These are phyloP conservation scores for Acromyrmex charruanus DNA, from an alignment of 1,140 invertebrate species.

Conservation along the genomic window DNA sequence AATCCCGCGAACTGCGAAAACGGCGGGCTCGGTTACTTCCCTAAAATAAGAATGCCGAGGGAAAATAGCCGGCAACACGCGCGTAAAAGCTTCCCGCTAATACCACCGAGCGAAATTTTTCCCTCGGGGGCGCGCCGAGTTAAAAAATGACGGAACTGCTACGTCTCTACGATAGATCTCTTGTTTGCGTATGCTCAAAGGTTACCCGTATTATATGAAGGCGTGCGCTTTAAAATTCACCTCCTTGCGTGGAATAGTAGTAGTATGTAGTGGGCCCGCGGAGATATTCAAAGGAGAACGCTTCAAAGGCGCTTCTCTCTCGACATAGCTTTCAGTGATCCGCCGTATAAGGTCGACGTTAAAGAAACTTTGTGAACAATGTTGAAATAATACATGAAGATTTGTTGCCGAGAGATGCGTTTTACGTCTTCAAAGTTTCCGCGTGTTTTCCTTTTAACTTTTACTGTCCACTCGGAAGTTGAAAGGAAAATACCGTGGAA, in stretches of 20 bases:
- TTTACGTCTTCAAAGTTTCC: neutral
- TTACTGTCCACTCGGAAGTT: neutral
- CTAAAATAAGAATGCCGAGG: slow-evolving; percentile 53
- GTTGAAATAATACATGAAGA: slow-evolving; percentile 31
- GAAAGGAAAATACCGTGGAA: neutral
- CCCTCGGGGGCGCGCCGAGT: slow-evolving; percentile 31
- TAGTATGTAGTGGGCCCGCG: neutral
- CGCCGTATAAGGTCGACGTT: slow-evolving; percentile 13
- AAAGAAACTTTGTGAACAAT: slow-evolving; percentile 23
- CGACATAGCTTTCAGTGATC: neutral
- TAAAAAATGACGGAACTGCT: slow-evolving; percentile 58
- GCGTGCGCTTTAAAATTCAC: slow-evolving; percentile 55
- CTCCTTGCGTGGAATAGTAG: slow-evolving; percentile 3
- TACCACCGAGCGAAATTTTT: slow-evolving; percentile 52
- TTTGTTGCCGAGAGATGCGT: slow-evolving; percentile 7
- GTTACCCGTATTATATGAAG: slow-evolving; percentile 45
- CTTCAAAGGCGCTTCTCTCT: slow-evolving; percentile 24
- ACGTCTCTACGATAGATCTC: slow-evolving; percentile 53
- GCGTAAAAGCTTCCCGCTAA: slow-evolving; percentile 38
- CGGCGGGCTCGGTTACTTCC: slow-evolving; percentile 19
- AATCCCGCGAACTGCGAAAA: slow-evolving; percentile 6
- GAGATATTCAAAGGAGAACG: slow-evolving; percentile 40
- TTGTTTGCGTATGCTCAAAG: slow-evolving; percentile 56
- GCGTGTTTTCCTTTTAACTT: neutral
- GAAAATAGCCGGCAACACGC: slow-evolving; percentile 44